Conservation (phyloP, 1,140 invertebrate species). For the Drosophila malerkotliana region DNA sequence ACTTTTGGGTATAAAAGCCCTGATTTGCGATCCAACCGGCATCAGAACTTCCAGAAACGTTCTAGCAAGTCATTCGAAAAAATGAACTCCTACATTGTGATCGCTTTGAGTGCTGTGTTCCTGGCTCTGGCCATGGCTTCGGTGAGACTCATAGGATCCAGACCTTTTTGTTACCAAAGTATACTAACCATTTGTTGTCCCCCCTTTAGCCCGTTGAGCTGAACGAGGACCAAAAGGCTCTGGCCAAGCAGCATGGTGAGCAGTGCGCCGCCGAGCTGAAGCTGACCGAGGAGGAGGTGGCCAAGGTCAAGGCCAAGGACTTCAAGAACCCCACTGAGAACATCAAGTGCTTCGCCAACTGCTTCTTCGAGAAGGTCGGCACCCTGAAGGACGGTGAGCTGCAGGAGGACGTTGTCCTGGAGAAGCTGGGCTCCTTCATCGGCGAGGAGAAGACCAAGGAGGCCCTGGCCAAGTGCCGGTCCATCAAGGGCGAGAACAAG, state of each 20-base stretch:
- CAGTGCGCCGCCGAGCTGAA: slow-evolving; percentile 52
- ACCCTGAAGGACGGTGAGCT: slow-evolving; percentile 65
- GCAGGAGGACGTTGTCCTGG: slow-evolving; percentile 54
- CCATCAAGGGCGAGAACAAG: slow-evolving; percentile 62
- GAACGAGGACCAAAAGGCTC: slow-evolving; percentile 59
- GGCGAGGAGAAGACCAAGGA: slow-evolving; percentile 70
- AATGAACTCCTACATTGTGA: slow-evolving; percentile 68
- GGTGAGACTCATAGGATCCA: slow-evolving; percentile 36
- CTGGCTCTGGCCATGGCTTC: slow-evolving; percentile 56
- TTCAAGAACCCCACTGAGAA: slow-evolving; percentile 68
- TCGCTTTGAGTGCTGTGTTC: slow-evolving; percentile 57
- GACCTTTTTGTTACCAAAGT: background rate
- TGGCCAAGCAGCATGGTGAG: slow-evolving; percentile 62
- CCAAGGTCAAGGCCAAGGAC: slow-evolving; percentile 66
- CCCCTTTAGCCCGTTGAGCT: slow-evolving; percentile 51
- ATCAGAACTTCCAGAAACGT: slow-evolving; percentile 65
- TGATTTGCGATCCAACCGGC: background rate
- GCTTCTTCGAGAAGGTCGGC: slow-evolving; percentile 69
- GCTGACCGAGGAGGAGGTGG: slow-evolving; percentile 58
- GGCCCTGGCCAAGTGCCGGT: slow-evolving; percentile 54
- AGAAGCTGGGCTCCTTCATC: slow-evolving; percentile 55
- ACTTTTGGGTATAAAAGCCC: slow-evolving; percentile 55
- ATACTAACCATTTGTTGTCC: background rate
- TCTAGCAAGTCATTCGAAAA: slow-evolving; percentile 54
- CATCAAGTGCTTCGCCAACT: slow-evolving; percentile 74